Evolutionary conservation across 2,113 vertebrate species (phyloP), one percentile per base, ranked within the genome.

Genomic region (Paralichthys olivaceus): DNA sequence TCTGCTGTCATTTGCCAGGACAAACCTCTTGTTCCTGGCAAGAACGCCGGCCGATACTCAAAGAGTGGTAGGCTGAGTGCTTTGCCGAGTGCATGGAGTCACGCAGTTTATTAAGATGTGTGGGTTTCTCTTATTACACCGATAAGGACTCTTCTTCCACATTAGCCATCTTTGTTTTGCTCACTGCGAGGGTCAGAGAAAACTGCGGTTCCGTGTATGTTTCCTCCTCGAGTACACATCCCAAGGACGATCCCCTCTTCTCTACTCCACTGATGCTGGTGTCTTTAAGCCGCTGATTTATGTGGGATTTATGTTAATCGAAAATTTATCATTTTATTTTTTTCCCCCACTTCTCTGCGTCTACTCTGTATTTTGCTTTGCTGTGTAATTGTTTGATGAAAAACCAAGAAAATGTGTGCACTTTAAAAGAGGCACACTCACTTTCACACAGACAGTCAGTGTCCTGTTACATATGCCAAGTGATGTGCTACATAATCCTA

Each of bases 401-500:
- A 81, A 78, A 72, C 20, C 29, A 55, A n/a, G 65, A 53, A 65
- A 80, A 72, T 67, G 11, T 5, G 32, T 37, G 14, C 28, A 6
- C 28, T 56, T 37, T 47, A 61, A 84, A 75, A 25, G 64, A 51
- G 49, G 4, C 69, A n/a, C 72, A 9, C 28, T 32, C 29, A 28
- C 55, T 26, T 25, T 7, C 11, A 62, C 80, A 74, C 74, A 55
- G 34, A 32, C 45, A 40, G 68, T 59, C 32, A 58, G 56, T 57
- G 37, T 51, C 25, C 69, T 80, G 73, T 60, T 86, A 74, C 66
- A 72, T 73, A 81, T 68, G 76, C 56, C 22, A 47, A 76, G 51
- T 69, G 72, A 77, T 64, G 75, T 67, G 69, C 78, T 77, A 29
- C 71, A 69, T 92, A 90, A 90, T 91, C 87, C 87, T 88, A 85